Evolutionary conservation across 1,140 invertebrate genomes (phyloP), one percentile per base, ranked within the genome.

Genomic region (Macrosteles quadrilineatus): DNA sequence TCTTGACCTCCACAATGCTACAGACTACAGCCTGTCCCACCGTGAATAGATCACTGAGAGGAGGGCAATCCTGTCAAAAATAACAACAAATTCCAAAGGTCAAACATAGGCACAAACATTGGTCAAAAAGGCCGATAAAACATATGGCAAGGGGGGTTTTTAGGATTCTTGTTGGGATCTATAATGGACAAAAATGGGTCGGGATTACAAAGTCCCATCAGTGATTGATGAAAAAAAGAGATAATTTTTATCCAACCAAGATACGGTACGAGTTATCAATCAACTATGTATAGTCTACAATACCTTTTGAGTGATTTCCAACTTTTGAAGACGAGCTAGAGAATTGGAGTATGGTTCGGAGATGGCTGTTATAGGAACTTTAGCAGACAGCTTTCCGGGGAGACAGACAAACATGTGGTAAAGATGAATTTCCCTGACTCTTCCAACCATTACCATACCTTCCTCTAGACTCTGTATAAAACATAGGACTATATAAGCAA

Each of bases 351-450:
- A 50, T 4, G 47, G 47, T 19, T 17, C 21, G 6, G 47, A 50
- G 14, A 50, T 50, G 3, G 47, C 47, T 19, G 47, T 21, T 21
- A 50, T 21, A 19, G 47, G 3, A 4, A 50, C 47, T 19, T 50
- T 50, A 3, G 47, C 47, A 19, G 47, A 50, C 14, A 50, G n/a
- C 47, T n/a, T 17, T 19, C 47, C 47, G 4, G 47, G 47, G 4
- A 50, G 47, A 50, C 47, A 50, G n/a, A 50, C n/a, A n/a, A 50
- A 50, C 6, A 50, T 50, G n/a, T 50, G 47, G 21, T 11, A 50
- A 3, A 4, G 47, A 50, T 21, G 14, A 21, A 50, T 19, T n/a
- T 50, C 47, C n/a, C 47, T 6, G 4, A 50, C n/a, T 19, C 47
- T 4, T 19, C 47, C 47, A 3, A 50, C 21, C 14, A 50, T n/a